Evolutionary conservation across 2,797 vertebrate species (phyloP), one percentile per base, ranked within the genome.

Genomic region (Dicrostonyx torquatus): DNA sequence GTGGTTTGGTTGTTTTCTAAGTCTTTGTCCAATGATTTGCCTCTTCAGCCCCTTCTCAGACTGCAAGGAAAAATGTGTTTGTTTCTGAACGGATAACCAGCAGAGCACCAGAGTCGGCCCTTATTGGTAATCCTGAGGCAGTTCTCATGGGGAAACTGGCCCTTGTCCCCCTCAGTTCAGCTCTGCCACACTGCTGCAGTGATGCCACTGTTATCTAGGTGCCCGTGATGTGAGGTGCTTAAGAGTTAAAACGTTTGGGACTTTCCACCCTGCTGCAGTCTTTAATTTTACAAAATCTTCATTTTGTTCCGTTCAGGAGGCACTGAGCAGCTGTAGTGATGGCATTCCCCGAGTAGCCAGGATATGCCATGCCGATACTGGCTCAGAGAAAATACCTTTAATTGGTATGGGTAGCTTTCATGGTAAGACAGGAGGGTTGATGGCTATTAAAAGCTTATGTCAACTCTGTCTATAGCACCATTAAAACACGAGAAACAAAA

Each of bases 281-380:
- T 94, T 50, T n/a, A 83, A 15, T 85, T 93, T 85, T 91, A 82
- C 13, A 79, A 87, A 86, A 85, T 76, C 26, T 60, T 87, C 62
- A 94, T 62, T 78, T 53, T 72, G 62, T 75, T 94, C 14, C 12
- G 11, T 66, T 94, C 55, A 68, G 58, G 92, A 95, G 14, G 45
- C 37, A 48, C 0, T 0, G 37, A 76, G 37, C 34, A 48, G 87
- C 60, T 37, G 15, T 48, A 76, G 77, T 14, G 70, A 60, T 37
- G 50, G 43, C 55, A 18, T 31, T 60, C 62, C 26, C 76, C 24
- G 2, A 17, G 50, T 40, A 79, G 34, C 43, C 62, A 79, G 68
- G 80, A 75, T 45, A 80, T n/a, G 50, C 40, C 50, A 37, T 22
- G 73, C 91, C 31, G 60, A 70, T 68, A 68, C 48, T 50, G 48